phyloP scores from a whole-genome alignment of 2,797 vertebrate species.

The Peromyscus attwateri region DNA sequence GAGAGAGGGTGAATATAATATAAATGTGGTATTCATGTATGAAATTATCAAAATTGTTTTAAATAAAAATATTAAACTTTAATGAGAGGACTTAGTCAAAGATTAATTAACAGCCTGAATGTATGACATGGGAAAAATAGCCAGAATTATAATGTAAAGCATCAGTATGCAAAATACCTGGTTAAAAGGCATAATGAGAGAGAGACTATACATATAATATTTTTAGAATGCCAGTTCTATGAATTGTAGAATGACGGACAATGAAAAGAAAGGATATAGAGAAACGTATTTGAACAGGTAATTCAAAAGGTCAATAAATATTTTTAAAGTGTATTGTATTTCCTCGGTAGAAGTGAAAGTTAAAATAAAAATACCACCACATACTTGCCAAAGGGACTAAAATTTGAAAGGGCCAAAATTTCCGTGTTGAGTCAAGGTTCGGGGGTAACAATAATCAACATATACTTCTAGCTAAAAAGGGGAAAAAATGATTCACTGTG shows the following conservation, averaged over 20 bases:
- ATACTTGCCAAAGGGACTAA: not conserved
- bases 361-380: not conserved
- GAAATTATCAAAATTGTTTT: not conserved
- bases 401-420: conserved; percentile 18
- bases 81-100: not conserved
- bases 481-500: not conserved
- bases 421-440: not conserved
- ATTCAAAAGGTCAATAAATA: not conserved
- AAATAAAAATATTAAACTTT: not conserved
- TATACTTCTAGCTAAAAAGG: not conserved
- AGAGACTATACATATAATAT: not conserved
- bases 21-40: not conserved
- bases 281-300: not conserved
- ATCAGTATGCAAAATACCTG: not conserved
- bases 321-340: not conserved
- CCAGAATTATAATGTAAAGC: not conserved
- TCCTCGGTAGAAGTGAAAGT: not conserved
- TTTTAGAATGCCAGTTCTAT: not conserved
- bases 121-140: not conserved
- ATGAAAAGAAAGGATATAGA: not conserved
- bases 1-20: too few relatives aligned
- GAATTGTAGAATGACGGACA: not conserved
- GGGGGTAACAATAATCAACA: not conserved
- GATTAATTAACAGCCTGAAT: conserved; percentile 15
- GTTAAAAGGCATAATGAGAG: not conserved